Conservation (phyloP, 2,797 vertebrate genomes). For the Pachyuromys duprasi region DNA sequence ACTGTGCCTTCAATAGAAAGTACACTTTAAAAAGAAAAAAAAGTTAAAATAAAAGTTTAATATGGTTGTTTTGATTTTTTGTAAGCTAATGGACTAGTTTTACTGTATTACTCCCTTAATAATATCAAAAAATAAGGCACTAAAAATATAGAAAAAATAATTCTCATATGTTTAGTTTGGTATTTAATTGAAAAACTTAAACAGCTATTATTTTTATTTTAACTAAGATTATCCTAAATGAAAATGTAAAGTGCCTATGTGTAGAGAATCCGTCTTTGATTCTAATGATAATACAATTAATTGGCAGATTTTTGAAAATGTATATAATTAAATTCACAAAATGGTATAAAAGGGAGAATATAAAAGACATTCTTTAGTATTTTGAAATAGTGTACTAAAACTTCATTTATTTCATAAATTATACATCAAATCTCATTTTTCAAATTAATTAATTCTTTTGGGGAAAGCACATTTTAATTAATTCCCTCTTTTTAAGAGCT, state of each 20-base stretch:
- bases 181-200: neutral
- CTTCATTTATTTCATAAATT: neutral
- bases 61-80: neutral
- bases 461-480: neutral
- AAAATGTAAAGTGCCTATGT: neutral
- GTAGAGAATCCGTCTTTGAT: neutral
- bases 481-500: neutral
- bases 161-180: neutral
- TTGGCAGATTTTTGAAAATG: neutral
- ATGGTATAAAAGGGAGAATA: neutral
- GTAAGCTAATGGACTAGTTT: neutral
- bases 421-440: neutral
- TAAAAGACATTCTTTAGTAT: neutral
- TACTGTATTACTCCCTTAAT: neutral
- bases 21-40: neutral
- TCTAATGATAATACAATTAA: neutral
- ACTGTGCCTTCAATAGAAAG: neutral
- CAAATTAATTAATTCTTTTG: slow-evolving; percentile 4
- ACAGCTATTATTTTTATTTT: neutral
- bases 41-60: neutral
- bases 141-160: neutral
- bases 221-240: neutral
- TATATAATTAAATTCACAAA: neutral
- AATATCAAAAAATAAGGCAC: neutral
- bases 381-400: neutral